Evolutionary conservation across 2,797 vertebrate species (phyloP), one percentile per base, ranked within the genome.

Genomic region (Trachops cirrhosus): DNA sequence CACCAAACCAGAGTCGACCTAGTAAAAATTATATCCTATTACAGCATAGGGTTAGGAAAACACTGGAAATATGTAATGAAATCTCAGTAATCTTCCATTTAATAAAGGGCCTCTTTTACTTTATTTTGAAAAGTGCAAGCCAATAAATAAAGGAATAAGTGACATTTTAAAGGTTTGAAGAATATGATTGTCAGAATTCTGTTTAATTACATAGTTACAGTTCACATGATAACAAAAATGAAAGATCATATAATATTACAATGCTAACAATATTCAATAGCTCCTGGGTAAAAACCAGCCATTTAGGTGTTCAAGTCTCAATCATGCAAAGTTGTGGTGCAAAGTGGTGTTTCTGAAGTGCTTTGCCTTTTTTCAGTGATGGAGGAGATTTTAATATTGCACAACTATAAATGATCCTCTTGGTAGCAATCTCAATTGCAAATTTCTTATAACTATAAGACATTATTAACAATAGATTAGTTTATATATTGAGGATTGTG

Each of bases 121-220:
- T 96, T 97, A 97, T 86, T 96, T 88, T 44, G 96, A 94, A 96
- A 97, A 96, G 95, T 90, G 21, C 46, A 96, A 97, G 54, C 90
- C 95, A 39, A 34, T 85, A 74, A 50, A 29, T 74, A 32, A 96
- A 94, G 79, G 70, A 89, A 89, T 93, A 91, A 93, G 62, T 95
- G 95, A 96, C 92, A 94, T 95, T 97, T 91, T 92, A 98, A 94
- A 97, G 79, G 32, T 70, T 80, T 93, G 77, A 93, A 96, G 93
- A 96, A 94, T 59, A 93, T 37, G 67, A 95, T 93, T 93, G 90
- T 98, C 92, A 94, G 86, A 89, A 97, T 95, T 86, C 84, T 84
- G 41, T 89, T 97, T 78, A 97, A 92, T 96, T 97, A 96, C 46
- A 73, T 68, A 95, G 59, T 97, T 97, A 96, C 19, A 97, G 16